A percentile compares a stretch with the other conserved stretches of the same genome.
phyloP scores from a whole-genome alignment of 2,113 vertebrate genomes.

The Hydrolagus affinis region DNA sequence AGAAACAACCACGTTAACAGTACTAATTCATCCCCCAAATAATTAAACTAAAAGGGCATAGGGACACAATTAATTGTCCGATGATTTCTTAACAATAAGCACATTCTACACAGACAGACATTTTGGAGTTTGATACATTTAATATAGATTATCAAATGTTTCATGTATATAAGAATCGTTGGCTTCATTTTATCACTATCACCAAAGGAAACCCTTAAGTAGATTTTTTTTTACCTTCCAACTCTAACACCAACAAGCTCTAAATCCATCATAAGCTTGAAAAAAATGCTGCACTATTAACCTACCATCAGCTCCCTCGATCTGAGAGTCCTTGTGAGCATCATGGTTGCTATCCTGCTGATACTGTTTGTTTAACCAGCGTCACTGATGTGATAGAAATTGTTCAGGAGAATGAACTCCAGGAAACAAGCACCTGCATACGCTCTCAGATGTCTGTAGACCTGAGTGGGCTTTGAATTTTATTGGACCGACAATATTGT shows the following conservation, averaged over 20 bases:
- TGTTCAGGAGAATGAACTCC: neutral
- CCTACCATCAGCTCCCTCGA: constrained; percentile 60
- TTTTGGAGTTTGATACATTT: neutral
- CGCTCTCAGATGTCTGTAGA: constrained; percentile 24
- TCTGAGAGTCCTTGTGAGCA: constrained; percentile 48
- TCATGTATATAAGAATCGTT: no score
- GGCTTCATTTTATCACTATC: neutral
- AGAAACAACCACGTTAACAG: no score
- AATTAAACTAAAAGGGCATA: no score
- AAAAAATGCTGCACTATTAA: neutral
- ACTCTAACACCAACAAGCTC: neutral
- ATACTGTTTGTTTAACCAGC: constrained; percentile 24
- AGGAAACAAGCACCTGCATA: neutral
- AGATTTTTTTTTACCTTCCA: no score
- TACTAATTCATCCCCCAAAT: no score
- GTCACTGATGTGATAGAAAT: neutral
- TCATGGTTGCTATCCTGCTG: constrained; percentile 60
- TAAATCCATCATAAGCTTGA: neutral
- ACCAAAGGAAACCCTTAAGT: neutral
- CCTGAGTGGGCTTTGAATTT: constrained; percentile 25
- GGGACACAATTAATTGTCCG: no score
- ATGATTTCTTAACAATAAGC: no score
- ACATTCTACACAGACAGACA: no score
- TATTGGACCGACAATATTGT: neutral
- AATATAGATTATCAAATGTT: neutral